Conservation (phyloP, 2,113 vertebrate genomes). For the Marmota flaviventris region DNA sequence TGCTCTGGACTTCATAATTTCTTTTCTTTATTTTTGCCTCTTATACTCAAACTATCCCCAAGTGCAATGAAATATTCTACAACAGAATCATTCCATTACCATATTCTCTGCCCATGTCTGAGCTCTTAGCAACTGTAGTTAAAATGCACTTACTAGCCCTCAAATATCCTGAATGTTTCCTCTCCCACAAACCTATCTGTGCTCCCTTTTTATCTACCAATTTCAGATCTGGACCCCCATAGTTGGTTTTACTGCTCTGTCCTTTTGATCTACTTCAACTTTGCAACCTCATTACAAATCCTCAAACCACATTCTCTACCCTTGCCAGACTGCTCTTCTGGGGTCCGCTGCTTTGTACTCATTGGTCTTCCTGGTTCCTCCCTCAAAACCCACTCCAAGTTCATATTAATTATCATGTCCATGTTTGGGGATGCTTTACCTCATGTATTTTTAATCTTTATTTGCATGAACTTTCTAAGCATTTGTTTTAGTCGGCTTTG, state of each 20-base stretch:
- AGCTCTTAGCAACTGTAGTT: not conserved
- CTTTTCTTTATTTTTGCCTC: not conserved
- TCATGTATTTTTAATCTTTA: no score
- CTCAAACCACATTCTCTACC: not conserved
- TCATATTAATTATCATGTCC: accelerated
- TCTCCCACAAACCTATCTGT: not conserved
- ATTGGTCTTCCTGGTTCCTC: not conserved
- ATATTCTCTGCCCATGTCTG: not conserved
- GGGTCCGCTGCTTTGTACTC: not conserved
- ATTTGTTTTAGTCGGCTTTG: no score
- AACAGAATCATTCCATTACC: not conserved
- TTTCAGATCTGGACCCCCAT: not conserved
- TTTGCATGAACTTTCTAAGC: no score
- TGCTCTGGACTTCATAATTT: not conserved
- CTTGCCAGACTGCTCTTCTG: not conserved
- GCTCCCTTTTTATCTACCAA: not conserved
- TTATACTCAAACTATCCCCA: not conserved
- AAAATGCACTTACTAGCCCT: not conserved
- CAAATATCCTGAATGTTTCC: not conserved
- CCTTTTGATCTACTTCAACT: not conserved
- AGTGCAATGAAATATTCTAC: not conserved
- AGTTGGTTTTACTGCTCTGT: not conserved
- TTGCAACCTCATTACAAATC: not conserved
- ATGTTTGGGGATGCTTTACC: no score
- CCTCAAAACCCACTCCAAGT: not conserved